Conservation (phyloP, 1,140 invertebrate genomes). For the Portunus trituberculatus region DNA sequence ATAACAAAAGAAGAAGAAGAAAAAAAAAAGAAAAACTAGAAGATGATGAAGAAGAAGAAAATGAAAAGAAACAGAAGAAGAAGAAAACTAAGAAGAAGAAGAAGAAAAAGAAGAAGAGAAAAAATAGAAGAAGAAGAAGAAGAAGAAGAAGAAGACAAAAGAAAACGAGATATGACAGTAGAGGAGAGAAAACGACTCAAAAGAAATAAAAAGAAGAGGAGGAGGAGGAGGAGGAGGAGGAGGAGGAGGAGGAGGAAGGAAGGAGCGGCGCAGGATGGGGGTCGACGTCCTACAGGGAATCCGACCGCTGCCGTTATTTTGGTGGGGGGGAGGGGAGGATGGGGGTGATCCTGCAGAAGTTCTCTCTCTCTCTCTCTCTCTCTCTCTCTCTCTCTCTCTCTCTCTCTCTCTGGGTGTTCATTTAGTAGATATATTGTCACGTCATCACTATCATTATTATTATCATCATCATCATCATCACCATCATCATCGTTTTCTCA, state of each 20-base stretch:
- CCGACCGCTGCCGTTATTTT: slow-evolving; percentile 1
- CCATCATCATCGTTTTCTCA: too few species aligned
- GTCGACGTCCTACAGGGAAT: background rate
- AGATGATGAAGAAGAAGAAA: background rate
- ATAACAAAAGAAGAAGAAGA: background rate
- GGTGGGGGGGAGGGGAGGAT: background rate
- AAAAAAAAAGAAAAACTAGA: background rate
- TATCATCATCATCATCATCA: too few species aligned
- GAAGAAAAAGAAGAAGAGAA: background rate
- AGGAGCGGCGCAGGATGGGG: background rate
- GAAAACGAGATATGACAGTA: background rate
- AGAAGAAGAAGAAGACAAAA: background rate
- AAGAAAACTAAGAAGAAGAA: background rate
- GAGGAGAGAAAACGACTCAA: too few species aligned
- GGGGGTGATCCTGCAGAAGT: background rate
- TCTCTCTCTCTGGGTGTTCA: too few species aligned
- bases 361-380: background rate
- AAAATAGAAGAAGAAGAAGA: background rate
- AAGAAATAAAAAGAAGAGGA: background rate
- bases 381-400: background rate
- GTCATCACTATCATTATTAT: background rate
- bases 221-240: background rate
- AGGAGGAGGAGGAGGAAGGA: background rate
- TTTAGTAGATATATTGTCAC: too few species aligned
- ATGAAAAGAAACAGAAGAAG: background rate